These are phyloP conservation scores for Homarus americanus DNA, from an alignment of 1,140 invertebrate species.

Conservation along the genomic window DNA sequence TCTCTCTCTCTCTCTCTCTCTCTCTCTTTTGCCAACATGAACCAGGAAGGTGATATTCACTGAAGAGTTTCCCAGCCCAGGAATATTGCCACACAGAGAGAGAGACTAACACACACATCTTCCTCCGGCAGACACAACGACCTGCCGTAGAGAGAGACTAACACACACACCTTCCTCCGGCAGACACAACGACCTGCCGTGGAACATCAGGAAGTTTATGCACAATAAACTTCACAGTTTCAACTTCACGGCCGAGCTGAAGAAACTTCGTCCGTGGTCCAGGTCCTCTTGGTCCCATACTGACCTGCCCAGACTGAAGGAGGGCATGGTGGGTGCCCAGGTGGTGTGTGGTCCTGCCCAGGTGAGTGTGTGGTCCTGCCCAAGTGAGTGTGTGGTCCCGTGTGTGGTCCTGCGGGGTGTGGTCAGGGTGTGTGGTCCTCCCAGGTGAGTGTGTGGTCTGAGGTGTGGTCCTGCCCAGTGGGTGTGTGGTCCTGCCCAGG, in stretches of 20 bases:
- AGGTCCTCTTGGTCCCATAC: constrained; percentile 81
- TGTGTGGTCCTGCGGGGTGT: too few relatives aligned
- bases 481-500: background rate
- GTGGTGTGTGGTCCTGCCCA: constrained; percentile 77
- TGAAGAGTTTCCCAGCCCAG: background rate
- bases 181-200: constrained; percentile 58
- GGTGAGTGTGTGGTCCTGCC: background rate
- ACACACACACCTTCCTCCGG: background rate
- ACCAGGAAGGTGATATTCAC: background rate
- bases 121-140: background rate
- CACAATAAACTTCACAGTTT: constrained; percentile 66
- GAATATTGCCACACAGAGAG: too few relatives aligned
- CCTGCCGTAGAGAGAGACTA: too few relatives aligned
- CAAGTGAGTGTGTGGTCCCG: background rate
- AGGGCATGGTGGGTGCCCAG: constrained; percentile 78
- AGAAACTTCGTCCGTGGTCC: constrained; percentile 48
- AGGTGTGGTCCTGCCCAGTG: too few relatives aligned
- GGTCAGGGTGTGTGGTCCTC: too few relatives aligned
- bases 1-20: constrained; percentile 29
- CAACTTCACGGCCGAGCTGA: constrained; percentile 54
- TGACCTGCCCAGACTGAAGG: constrained; percentile 84
- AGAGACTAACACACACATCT: background rate
- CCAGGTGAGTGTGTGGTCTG: too few relatives aligned
- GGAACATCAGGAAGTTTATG: constrained; percentile 60
- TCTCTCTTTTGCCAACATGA: background rate